Conservation (phyloP, 2,113 vertebrate genomes). For the Larimichthys crocea region DNA sequence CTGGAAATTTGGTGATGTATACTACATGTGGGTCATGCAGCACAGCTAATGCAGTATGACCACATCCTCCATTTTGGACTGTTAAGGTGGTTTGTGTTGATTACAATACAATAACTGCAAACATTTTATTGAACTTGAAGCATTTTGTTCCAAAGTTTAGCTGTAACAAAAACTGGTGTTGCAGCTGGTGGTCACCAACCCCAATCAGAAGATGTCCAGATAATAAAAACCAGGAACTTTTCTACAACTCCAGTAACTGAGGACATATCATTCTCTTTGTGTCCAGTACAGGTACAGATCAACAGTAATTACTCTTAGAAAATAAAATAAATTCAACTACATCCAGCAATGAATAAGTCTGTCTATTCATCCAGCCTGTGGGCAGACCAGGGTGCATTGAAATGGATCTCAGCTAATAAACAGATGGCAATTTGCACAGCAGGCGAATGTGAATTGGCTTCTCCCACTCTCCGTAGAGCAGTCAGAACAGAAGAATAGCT, state of each 20-base stretch:
- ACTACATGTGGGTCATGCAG: not conserved
- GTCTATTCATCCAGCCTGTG: not conserved
- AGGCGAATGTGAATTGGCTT: constrained; percentile 16
- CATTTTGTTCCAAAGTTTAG: no score
- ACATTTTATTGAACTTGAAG: no score
- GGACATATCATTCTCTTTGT: no score
- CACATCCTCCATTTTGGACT: not conserved
- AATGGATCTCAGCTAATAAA: constrained; percentile 36
- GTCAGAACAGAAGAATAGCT: constrained; percentile 23
- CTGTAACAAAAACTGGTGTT: not conserved
- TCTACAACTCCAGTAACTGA: not conserved
- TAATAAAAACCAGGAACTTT: not conserved
- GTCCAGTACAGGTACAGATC: not conserved
- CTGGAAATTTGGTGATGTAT: not conserved
- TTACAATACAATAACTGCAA: no score
- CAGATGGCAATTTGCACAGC: constrained; percentile 31
- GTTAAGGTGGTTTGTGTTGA: no score
- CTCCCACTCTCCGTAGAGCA: not conserved
- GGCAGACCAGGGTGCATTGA: constrained; percentile 9
- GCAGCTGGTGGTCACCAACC: not conserved
- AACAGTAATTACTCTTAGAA: not conserved
- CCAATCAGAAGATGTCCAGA: not conserved
- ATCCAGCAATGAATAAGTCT: no score
- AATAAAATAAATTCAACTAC: not conserved
- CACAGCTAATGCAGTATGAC: not conserved